Conservation (phyloP, 2,888 invertebrate genomes). For the Cremastinae sp. region DNA sequence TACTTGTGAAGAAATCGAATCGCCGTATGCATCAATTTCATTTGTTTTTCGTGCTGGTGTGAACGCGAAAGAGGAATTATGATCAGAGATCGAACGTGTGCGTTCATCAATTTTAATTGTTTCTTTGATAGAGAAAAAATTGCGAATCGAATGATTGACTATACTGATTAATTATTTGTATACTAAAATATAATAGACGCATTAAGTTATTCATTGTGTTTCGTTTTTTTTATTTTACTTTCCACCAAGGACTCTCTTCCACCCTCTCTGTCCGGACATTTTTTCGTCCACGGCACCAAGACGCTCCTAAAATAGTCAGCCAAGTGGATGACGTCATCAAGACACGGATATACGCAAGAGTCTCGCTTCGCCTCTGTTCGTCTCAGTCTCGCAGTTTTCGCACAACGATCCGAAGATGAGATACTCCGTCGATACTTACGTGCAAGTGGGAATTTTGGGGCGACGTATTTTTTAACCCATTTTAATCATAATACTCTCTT, state of each 20-base stretch:
- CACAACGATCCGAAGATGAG: conserved; percentile 68
- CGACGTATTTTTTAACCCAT: too few relatives aligned
- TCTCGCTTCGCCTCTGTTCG: conserved; percentile 82
- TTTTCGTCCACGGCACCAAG: conserved; percentile 66
- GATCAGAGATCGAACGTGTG: neutral
- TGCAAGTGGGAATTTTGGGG: too few relatives aligned
- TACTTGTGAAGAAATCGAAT: too few relatives aligned
- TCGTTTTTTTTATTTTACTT: conserved; percentile 62
- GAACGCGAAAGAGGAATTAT: conserved; percentile 25
- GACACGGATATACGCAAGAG: conserved; percentile 68
- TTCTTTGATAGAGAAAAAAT: conserved; percentile 21
- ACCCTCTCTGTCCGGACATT: conserved; percentile 61
- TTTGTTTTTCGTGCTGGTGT: conserved; percentile 16
- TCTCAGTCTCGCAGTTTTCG: conserved; percentile 81
- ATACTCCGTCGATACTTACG: too few relatives aligned
- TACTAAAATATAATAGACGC: conserved; percentile 73
- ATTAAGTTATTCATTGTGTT: conserved; percentile 73
- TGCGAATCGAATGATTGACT: conserved; percentile 24
- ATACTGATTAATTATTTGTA: conserved; percentile 78
- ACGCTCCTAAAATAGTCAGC: conserved; percentile 78
- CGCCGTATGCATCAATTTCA: neutral
- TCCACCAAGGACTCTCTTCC: conserved; percentile 31
- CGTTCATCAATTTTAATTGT: conserved; percentile 34
- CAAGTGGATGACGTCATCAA: conserved; percentile 75
- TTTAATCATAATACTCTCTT: too few relatives aligned